A percentile compares a stretch with the other conserved stretches of the same genome.
Evolutionary conservation across 2,797 vertebrate genomes (phyloP).

Genomic region (Setipinna tenuifilis): DNA sequence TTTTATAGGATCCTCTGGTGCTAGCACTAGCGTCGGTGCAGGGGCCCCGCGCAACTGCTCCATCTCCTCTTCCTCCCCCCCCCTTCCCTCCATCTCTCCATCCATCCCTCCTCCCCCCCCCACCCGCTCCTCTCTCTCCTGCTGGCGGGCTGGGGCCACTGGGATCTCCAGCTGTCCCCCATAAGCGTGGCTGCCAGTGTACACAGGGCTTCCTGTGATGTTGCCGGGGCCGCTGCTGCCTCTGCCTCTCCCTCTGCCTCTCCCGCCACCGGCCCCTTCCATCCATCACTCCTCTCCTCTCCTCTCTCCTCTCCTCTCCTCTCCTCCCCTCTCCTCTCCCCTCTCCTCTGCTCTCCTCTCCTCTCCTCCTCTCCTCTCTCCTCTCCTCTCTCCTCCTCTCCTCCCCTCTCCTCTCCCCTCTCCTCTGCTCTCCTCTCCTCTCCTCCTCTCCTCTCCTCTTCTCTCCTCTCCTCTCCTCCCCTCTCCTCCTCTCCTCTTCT

Average conservation of each 20-base stretch:
- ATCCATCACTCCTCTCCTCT: too few relatives aligned
- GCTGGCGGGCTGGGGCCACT: conserved; percentile 39
- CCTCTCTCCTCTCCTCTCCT: too few relatives aligned
- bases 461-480: too few relatives aligned
- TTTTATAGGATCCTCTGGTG: conserved; percentile 19
- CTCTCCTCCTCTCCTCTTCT: too few relatives aligned
- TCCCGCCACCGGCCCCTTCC: background rate
- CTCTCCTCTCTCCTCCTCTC: too few relatives aligned
- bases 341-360: too few relatives aligned
- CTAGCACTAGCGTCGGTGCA: background rate
- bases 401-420: too few relatives aligned
- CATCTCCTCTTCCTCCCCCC: background rate
- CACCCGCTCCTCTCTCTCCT: background rate
- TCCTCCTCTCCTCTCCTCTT: too few relatives aligned
- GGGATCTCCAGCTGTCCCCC: conserved; percentile 52
- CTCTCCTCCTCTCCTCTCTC: too few relatives aligned
- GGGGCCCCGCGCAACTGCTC: background rate
- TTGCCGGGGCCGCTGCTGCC: background rate
- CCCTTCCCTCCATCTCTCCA: background rate
- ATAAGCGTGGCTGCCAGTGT: conserved; percentile 56
- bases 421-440: too few relatives aligned
- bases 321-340: too few relatives aligned
- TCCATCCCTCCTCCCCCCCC: background rate
- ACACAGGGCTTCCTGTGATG: conserved; percentile 58
- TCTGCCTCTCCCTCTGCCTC: background rate